Conservation (phyloP, 2,113 vertebrate species). For the Onychostruthus taczanowskii region DNA sequence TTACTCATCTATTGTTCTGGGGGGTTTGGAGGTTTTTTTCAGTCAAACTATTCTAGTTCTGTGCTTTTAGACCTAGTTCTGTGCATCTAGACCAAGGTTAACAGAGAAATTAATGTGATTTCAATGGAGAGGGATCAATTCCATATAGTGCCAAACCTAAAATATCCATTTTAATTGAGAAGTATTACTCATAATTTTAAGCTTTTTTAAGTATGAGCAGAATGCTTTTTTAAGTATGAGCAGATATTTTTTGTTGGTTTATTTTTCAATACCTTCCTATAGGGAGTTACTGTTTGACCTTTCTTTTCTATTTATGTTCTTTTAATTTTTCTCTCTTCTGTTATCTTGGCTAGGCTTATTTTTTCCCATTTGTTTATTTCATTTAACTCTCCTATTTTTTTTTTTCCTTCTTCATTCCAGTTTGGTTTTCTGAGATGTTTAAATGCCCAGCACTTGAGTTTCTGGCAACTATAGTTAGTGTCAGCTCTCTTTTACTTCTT, state of each 20-base stretch:
- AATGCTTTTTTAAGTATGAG: background rate
- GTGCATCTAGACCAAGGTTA: background rate
- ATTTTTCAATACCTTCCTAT: background rate
- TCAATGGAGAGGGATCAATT: background rate
- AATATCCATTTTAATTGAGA: background rate
- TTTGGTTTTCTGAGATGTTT: background rate
- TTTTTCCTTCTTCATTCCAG: background rate
- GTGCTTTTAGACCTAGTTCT: background rate
- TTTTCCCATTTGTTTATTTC: accelerated
- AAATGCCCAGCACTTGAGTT: background rate
- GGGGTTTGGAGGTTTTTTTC: background rate
- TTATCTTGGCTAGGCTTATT: background rate
- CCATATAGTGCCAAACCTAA: background rate
- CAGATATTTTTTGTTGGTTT: background rate
- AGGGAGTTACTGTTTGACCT: background rate
- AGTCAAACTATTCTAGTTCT: background rate
- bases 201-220: background rate
- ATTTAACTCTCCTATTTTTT: background rate
- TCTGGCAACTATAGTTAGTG: constrained; percentile 10
- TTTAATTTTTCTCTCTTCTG: background rate
- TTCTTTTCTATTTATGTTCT: background rate
- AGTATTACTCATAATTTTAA: background rate
- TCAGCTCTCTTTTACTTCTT: constrained; percentile 11
- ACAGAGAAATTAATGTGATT: background rate
- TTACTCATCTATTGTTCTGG: background rate